A percentile compares a stretch with the other conserved stretches of the same genome.
phyloP scores from a whole-genome alignment of 2,113 vertebrate species.

The Sclerurus mexicanus region DNA sequence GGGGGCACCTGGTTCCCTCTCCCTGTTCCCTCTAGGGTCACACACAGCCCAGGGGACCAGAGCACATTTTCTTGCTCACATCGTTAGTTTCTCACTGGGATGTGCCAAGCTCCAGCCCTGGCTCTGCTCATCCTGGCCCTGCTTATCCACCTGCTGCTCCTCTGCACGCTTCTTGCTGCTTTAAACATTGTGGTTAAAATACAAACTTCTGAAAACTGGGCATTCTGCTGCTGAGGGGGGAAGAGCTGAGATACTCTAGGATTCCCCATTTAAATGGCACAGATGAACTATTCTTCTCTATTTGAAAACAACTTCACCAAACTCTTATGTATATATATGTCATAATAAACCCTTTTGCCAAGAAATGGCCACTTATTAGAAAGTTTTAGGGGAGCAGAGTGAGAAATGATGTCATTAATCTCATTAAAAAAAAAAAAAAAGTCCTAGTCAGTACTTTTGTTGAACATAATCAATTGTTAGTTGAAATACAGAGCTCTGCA shows the following conservation, averaged over 20 bases:
- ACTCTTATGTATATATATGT: background rate
- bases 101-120: background rate
- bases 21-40: background rate
- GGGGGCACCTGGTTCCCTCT: background rate
- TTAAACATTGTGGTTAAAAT: background rate
- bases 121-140: background rate
- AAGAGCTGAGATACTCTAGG: background rate
- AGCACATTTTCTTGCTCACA: background rate
- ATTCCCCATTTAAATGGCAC: background rate
- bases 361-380: background rate
- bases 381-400: accelerated
- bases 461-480: background rate
- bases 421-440: background rate
- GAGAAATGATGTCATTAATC: accelerated
- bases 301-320: background rate
- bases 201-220: background rate
- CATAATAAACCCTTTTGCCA: background rate
- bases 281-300: background rate
- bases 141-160: background rate
- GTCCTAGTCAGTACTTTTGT: background rate
- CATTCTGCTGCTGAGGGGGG: accelerated
- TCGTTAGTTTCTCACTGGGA: accelerated
- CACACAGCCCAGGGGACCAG: background rate
- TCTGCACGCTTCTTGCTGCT: background rate
- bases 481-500: background rate